These are phyloP conservation scores for Physeter macrocephalus DNA, from an alignment of 2,113 vertebrate species.

Conservation along the genomic window DNA sequence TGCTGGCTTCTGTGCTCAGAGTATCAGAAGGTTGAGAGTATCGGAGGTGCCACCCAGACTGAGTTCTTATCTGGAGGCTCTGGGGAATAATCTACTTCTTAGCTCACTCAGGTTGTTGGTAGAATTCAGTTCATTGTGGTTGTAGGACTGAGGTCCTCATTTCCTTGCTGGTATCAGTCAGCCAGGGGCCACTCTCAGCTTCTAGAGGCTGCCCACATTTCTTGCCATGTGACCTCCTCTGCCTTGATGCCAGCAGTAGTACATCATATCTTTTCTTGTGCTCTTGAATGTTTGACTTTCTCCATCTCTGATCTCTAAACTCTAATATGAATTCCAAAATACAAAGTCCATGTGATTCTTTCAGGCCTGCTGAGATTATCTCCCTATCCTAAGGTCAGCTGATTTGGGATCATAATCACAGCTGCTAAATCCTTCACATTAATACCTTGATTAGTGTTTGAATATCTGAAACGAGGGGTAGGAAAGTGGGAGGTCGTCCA, in stretches of 20 bases:
- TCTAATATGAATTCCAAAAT: neutral
- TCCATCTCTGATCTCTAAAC: neutral
- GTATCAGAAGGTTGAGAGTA: neutral
- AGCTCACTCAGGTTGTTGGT: neutral
- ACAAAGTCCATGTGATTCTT: neutral
- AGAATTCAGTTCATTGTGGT: neutral
- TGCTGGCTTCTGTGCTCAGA: neutral
- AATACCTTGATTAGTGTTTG: neutral
- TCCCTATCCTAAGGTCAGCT: neutral
- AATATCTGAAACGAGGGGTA: neutral
- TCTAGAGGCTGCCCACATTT: neutral
- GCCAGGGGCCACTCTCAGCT: neutral
- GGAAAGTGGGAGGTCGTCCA: neutral
- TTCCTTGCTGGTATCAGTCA: neutral
- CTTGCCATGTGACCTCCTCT: neutral
- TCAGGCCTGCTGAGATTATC: neutral
- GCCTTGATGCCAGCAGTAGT: neutral
- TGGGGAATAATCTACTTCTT: neutral
- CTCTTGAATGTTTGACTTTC: neutral
- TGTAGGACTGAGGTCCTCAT: neutral
- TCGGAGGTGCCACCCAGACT: neutral
- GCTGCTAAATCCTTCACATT: neutral
- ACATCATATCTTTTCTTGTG: accelerated
- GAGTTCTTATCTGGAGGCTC: neutral
- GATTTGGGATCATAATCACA: neutral